Evolutionary conservation across 2,797 vertebrate species (phyloP).

Genomic region (Schizothorax lantsangensis): DNA sequence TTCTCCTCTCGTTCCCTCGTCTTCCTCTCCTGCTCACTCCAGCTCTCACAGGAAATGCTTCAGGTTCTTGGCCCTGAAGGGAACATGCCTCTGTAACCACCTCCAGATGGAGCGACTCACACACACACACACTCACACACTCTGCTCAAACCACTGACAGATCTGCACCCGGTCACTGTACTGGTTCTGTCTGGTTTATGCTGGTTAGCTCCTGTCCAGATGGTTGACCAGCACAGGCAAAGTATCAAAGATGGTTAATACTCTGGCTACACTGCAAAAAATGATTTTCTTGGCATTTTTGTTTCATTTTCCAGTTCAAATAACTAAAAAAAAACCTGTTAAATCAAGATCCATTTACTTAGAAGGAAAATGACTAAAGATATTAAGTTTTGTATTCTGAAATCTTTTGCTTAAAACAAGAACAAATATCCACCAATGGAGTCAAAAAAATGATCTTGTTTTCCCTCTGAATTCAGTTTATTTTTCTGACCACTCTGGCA

Average conservation of each 20-base stretch:
- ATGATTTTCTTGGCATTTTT: not conserved
- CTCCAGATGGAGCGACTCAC: constrained; percentile 74
- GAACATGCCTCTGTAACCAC: constrained; percentile 74
- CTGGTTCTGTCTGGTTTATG: not conserved
- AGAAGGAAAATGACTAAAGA: not conserved
- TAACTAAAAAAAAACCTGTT: not conserved
- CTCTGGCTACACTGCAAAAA: not conserved
- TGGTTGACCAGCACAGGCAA: not conserved
- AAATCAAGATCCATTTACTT: not conserved
- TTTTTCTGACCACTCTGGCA: not conserved
- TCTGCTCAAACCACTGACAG: not conserved
- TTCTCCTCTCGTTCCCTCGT: not conserved
- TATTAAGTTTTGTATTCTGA: not conserved
- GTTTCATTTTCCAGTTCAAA: not conserved
- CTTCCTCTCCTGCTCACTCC: constrained; percentile 23
- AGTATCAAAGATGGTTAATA: not conserved
- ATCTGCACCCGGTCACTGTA: not conserved
- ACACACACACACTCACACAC: constrained; percentile 55
- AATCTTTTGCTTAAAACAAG: not conserved
- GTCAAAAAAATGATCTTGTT: not conserved
- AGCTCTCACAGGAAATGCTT: constrained; percentile 74
- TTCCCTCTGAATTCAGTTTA: not conserved
- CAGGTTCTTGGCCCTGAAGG: constrained; percentile 76
- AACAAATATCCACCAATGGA: not conserved
- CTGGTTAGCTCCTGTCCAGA: not conserved